A percentile compares a stretch with the other conserved stretches of the same genome.
Conservation (phyloP, 2,797 vertebrate genomes). For the Enteromius argenteus region DNA sequence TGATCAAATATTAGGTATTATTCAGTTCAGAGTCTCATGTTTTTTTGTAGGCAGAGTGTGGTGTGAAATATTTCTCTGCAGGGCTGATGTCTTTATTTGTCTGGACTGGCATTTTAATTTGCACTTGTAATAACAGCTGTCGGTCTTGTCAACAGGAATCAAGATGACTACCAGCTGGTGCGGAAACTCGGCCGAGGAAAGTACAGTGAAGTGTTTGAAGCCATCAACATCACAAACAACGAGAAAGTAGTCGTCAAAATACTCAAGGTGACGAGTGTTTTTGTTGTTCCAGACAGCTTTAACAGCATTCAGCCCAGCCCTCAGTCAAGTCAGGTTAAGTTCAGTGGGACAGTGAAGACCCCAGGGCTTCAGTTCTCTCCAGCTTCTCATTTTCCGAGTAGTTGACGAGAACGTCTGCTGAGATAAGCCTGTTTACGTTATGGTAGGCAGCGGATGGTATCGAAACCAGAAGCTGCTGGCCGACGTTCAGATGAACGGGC, state of each 20-base stretch:
- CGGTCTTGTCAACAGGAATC: slow-evolving; percentile 78
- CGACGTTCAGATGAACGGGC: slow-evolving; percentile 40
- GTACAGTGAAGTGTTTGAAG: slow-evolving; percentile 93
- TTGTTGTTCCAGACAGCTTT: background rate
- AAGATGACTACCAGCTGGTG: slow-evolving; percentile 91
- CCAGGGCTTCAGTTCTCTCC: slow-evolving; percentile 14
- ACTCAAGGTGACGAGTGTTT: slow-evolving; percentile 80
- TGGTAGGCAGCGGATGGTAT: slow-evolving; percentile 41
- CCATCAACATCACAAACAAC: slow-evolving; percentile 93
- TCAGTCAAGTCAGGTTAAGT: background rate
- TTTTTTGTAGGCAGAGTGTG: background rate
- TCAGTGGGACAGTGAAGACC: slow-evolving; percentile 38
- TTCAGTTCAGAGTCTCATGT: background rate
- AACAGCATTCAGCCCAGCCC: background rate
- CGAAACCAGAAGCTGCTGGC: slow-evolving; percentile 50
- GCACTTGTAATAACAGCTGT: slow-evolving; percentile 16
- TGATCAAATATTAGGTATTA: background rate
- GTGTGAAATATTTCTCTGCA: slow-evolving; percentile 8
- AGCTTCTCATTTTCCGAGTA: slow-evolving; percentile 45
- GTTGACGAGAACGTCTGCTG: slow-evolving; percentile 27
- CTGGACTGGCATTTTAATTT: background rate
- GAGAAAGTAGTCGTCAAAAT: slow-evolving; percentile 94
- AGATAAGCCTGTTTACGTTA: slow-evolving; percentile 54
- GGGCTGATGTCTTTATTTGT: background rate
- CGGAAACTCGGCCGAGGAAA: slow-evolving; percentile 89